Evolutionary conservation across 2,797 vertebrate genomes (phyloP), one percentile per base, ranked within the genome.

Genomic region (Ataeniobius toweri): DNA sequence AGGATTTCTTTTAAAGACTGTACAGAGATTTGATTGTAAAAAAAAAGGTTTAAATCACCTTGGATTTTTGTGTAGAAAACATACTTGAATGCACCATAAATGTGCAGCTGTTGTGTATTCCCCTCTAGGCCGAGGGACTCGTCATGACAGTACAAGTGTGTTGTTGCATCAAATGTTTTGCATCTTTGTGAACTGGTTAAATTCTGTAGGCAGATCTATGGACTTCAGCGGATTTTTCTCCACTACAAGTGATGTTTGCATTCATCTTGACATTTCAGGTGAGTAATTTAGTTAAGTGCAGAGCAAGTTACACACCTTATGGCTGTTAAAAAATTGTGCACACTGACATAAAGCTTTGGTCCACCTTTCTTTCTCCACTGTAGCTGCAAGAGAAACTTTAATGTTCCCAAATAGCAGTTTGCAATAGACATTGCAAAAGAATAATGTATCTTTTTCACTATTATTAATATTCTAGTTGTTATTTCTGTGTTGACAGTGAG

Each of bases 401-500:
- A 56, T 56, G 10, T 56, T 56, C 5, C 24, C 24, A 56, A n/a
- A n/a, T 22, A 56, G 53, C 20, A 55, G 36, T 36, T 36, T 36
- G 36, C 36, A 36, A 70, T 14, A 22, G 24, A 6, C 3, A 1
- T 7, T 63, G 24, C 44, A 31, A 24, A 8, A 51, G 7, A 13
- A 9, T 46, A 3, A 41, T 26, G n/a, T 41, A 6, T 56, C 16
- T 70, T 44, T 26, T 50, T 73, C 13, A 69, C 8, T 50, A 36
- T 14, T 41, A 20, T 48, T 70, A 20, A 39, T 6, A 39, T 71
- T 71, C 70, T 41, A 44, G 36, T 12, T 22, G 28, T 39, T 71
- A 72, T 74, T 67, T 50, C 9, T n/a, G 63, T 28, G 82, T 36
- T 85, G 83, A 86, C 80, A 51, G 31, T 74, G 58, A 87, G 56